Conservation (phyloP, 2,113 vertebrate species). For the Capricornis sumatraensis region DNA sequence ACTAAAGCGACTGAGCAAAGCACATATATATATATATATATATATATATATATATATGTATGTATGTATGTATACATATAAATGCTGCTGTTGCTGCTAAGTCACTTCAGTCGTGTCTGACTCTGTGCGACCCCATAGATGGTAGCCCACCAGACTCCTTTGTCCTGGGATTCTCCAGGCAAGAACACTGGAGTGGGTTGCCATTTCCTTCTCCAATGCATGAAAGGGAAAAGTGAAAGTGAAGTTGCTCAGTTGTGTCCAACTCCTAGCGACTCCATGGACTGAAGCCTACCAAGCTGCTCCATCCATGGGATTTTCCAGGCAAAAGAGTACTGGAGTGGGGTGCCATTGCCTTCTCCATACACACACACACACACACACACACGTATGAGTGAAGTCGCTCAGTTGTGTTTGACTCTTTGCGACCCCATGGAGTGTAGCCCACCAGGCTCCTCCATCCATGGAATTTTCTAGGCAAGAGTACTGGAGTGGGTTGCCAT, state of each 20-base stretch:
- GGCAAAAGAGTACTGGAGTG: neutral
- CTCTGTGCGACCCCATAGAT: no score
- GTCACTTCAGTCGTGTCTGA: no score
- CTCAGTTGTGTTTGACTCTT: no score
- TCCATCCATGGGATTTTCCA: neutral
- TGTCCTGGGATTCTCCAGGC: neutral
- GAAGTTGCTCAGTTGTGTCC: neutral
- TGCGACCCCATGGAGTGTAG: no score
- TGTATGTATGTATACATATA: neutral
- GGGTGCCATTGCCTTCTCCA: neutral
- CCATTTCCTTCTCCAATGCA: neutral
- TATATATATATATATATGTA: fast-evolving
- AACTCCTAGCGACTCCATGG: neutral
- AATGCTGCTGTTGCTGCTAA: neutral
- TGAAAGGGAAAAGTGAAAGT: neutral
- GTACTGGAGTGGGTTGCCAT: no score
- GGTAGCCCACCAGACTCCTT: neutral
- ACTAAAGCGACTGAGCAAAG: neutral
- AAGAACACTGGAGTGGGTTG: neutral
- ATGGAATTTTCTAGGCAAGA: no score
- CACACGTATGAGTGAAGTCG: no score
- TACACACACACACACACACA: no score
- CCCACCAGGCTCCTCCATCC: no score
- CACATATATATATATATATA: fast-evolving
- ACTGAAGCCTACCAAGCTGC: neutral